phyloP scores from a whole-genome alignment of 2,113 vertebrate genomes.

The Taxidea taxus region DNA sequence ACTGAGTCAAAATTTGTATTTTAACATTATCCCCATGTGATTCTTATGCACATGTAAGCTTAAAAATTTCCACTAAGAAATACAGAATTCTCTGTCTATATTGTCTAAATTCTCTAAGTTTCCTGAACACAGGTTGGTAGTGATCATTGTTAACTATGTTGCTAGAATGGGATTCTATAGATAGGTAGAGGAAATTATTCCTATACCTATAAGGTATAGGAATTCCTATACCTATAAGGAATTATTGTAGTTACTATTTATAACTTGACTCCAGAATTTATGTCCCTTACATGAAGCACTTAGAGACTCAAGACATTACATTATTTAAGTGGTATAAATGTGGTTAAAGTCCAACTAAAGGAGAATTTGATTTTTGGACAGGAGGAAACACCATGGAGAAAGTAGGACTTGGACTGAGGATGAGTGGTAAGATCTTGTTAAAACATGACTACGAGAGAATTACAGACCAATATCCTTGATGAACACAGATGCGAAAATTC shows the following conservation, averaged over 20 bases:
- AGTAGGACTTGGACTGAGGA: not conserved
- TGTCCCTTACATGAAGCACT: not conserved
- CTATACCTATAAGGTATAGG: too few species aligned
- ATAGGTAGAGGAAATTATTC: not conserved
- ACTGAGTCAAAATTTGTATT: not conserved
- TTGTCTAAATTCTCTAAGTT: not conserved
- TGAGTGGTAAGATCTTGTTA: not conserved
- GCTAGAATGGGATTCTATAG: not conserved
- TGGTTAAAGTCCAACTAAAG: constrained; percentile 18
- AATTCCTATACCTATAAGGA: not conserved
- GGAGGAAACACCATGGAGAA: not conserved
- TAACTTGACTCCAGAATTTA: not conserved
- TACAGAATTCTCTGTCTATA: not conserved
- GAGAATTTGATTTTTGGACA: not conserved
- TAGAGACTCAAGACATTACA: not conserved
- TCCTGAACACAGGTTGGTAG: not conserved
- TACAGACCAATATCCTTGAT: too few species aligned
- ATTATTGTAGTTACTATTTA: not conserved
- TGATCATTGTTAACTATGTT: not conserved
- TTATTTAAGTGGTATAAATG: not conserved
- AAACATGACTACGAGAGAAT: not conserved
- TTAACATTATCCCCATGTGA: not conserved
- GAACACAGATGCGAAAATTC: too few species aligned
- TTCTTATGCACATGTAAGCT: not conserved
- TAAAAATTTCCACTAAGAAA: not conserved